A percentile compares a stretch with the other conserved stretches of the same genome.
Evolutionary conservation across 2,888 invertebrate species (phyloP).

Genomic region (Asteroscopus sphinx): DNA sequence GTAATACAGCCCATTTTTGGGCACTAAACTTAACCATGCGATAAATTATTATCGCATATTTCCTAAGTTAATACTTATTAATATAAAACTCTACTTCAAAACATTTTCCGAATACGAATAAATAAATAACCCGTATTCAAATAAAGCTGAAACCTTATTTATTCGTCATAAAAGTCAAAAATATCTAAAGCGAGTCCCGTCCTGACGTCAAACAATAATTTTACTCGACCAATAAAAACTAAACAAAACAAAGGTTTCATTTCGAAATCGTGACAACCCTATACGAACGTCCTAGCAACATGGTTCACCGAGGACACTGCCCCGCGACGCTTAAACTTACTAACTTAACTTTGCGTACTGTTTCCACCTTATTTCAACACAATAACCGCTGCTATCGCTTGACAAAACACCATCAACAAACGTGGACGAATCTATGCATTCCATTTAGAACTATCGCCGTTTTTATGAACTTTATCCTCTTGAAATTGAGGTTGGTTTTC

Average conservation of each 20-base stretch:
- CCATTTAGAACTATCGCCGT: slow-evolving; percentile 45
- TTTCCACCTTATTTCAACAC: slow-evolving; percentile 48
- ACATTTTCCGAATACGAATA: slow-evolving; percentile 5
- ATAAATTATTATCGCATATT: too few relatives aligned
- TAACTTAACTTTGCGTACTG: slow-evolving; percentile 42
- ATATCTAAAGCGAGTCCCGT: slow-evolving; percentile 38
- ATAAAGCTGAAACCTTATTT: slow-evolving; percentile 31
- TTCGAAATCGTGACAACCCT: slow-evolving; percentile 84
- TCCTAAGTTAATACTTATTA: too few relatives aligned
- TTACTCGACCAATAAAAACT: slow-evolving; percentile 57
- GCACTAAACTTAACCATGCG: too few relatives aligned
- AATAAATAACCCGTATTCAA: slow-evolving; percentile 20
- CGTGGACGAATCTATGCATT: slow-evolving; percentile 60
- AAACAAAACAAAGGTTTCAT: slow-evolving; percentile 67
- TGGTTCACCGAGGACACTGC: slow-evolving; percentile 84
- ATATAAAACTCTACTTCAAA: background rate
- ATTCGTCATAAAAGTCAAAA: slow-evolving; percentile 42
- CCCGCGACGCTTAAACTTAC: slow-evolving; percentile 70
- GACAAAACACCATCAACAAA: slow-evolving; percentile 42
- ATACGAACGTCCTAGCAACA: slow-evolving; percentile 77
- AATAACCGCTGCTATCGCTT: slow-evolving; percentile 51
- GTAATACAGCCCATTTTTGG: too few relatives aligned
- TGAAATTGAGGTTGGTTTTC: slow-evolving; percentile 54
- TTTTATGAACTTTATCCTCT: slow-evolving; percentile 38
- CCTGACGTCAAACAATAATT: slow-evolving; percentile 57